phyloP scores from a whole-genome alignment of 2,888 invertebrate genomes.

The Protonemura montana region DNA sequence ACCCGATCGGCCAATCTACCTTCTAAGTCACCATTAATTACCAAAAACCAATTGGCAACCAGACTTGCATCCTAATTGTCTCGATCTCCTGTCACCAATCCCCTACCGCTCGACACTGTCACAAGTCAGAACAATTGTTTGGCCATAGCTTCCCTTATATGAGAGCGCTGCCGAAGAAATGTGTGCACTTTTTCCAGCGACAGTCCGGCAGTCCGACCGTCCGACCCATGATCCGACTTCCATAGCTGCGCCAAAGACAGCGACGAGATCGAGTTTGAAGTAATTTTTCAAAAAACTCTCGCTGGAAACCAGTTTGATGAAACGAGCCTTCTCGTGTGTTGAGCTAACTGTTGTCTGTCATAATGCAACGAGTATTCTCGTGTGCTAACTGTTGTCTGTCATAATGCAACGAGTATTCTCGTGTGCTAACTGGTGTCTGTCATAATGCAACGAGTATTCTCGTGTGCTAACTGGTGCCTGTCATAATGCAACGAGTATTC shows the following conservation, averaged over 20 bases:
- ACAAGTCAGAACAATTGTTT: neutral
- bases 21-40: slow-evolving; percentile 1
- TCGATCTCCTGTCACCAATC: neutral
- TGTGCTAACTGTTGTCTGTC: too few relatives aligned
- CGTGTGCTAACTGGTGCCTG: too few relatives aligned
- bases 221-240: neutral
- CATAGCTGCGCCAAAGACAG: neutral
- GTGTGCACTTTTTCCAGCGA: neutral
- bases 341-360: neutral
- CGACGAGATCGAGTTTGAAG: neutral
- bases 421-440: too few relatives aligned
- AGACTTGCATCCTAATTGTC: neutral
- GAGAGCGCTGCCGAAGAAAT: neutral
- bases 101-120: neutral
- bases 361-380: neutral
- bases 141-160: neutral
- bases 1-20: neutral
- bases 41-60: neutral
- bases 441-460: neutral
- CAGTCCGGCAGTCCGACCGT: neutral
- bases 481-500: neutral
- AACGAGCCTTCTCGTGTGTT: neutral
- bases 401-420: neutral
- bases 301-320: neutral
- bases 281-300: neutral